Percentiles rank a stretch among this genome's conserved stretches.
Conservation (phyloP, 2,888 invertebrate genomes). For the Dexiosoma caninum region DNA sequence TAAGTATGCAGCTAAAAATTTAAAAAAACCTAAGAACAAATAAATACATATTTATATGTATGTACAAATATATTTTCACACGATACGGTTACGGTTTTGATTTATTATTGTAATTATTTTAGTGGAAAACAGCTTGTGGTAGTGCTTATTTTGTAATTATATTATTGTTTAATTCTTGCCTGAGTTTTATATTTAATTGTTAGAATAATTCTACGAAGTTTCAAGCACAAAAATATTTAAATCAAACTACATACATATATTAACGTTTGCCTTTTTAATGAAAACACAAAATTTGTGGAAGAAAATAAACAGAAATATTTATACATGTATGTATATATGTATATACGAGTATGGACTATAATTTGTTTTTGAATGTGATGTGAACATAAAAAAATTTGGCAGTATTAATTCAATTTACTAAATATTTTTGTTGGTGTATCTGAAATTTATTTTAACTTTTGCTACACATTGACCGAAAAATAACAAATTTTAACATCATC, state of each 20-base stretch:
- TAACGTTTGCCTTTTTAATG: background rate
- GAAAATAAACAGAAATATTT: constrained; percentile 23
- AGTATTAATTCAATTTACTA: background rate
- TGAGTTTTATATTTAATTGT: constrained; percentile 24
- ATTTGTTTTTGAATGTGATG: background rate
- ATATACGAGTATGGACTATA: too few relatives aligned
- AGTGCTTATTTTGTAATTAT: constrained; percentile 9
- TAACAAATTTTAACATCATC: background rate
- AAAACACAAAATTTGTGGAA: constrained; percentile 21
- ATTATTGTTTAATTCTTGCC: constrained; percentile 12
- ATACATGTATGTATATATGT: too few relatives aligned
- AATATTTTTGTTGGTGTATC: background rate
- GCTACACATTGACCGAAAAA: background rate
- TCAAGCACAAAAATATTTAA: background rate
- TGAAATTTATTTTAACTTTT: constrained; percentile 9
- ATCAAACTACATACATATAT: background rate
- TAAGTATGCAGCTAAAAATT: too few relatives aligned
- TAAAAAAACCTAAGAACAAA: too few relatives aligned
- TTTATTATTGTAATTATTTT: too few relatives aligned
- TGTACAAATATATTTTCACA: background rate
- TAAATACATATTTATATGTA: too few relatives aligned
- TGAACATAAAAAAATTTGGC: background rate
- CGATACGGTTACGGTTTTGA: constrained; percentile 17
- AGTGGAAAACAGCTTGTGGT: background rate
- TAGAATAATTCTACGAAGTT: constrained; percentile 22